Conservation (phyloP, 2,797 vertebrate genomes). For the Chiroxiphia lanceolata region DNA sequence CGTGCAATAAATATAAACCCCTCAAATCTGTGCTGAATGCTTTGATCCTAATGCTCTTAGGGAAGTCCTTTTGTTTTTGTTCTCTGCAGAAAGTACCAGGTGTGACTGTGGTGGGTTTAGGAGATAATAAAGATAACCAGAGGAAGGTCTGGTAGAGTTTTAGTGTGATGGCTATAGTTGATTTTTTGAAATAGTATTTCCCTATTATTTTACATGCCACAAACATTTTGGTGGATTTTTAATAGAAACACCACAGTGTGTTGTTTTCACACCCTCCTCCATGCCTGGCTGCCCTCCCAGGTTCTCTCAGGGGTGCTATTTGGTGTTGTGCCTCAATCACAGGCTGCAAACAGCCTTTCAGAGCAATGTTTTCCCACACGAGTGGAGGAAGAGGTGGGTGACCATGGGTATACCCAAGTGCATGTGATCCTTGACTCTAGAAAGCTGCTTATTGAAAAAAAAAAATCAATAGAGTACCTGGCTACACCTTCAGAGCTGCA, state of each 20-base stretch:
- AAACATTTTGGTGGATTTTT: neutral
- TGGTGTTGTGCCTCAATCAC: neutral
- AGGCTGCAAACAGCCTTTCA: neutral
- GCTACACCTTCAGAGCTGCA: neutral
- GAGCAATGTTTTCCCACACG: rapidly evolving
- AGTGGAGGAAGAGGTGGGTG: neutral
- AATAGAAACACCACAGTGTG: neutral
- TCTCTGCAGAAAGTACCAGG: neutral
- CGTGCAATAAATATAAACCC: neutral
- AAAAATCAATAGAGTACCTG: neutral
- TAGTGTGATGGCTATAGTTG: neutral
- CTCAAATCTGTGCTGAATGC: neutral
- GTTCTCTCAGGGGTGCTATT: neutral
- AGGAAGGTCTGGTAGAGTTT: neutral
- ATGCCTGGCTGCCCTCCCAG: neutral
- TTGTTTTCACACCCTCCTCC: neutral
- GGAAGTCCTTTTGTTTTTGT: neutral
- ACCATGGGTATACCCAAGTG: neutral
- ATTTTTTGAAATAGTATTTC: neutral
- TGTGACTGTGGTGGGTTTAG: neutral
- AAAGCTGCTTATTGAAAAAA: neutral
- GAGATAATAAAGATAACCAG: neutral
- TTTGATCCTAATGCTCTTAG: slow-evolving; percentile 29
- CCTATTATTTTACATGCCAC: neutral
- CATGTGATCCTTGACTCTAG: neutral